Evolutionary conservation across 2,888 invertebrate species (phyloP), one percentile per base, ranked within the genome.

Genomic region (Apodemia hepburni): DNA sequence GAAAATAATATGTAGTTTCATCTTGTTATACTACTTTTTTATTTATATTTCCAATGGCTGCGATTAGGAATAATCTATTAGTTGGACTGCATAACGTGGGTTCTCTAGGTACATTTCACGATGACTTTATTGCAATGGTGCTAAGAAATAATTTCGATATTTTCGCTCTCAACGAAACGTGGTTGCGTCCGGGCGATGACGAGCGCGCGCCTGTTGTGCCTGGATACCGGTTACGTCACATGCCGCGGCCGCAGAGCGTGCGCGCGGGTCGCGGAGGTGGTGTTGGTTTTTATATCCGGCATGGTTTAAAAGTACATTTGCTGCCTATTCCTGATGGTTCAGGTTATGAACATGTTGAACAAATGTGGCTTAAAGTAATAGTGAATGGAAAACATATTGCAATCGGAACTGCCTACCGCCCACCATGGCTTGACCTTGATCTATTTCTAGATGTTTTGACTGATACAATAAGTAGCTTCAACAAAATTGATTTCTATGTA

Each of bases 151-250:
- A 42, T 27, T 61, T 61, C 11, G 66, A 66, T 57, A 42, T 68
- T 1, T 18, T 68, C 29, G 66, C 68, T 1, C 51, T 68, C 15
- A 64, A 66, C 22, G 65, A 66, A 29, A 68, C 63, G 3, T 68
- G 65, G 68, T 47, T 66, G 17, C 51, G 57, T 3, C 18, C 17
- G 11, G 68, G 64, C 8, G 64, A 65, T 38, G 64, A 64, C 12
- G 64, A 57, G 9, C 61, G 64, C 1, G 68, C 65, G 5, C 66
- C 66, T 8, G 49, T 18, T 0, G 59, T 64, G 27, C 65, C 65
- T 33, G 64, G 59, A 0, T 68, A 68, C 51, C 62, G 60, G 3
- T 54, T 67, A n/a, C 60, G 45, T 2, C 67, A 67, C 33, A 18
- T 58, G 9, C 64, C 67, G 15, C 65, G 60, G 1, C 60, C 59